Evolutionary conservation across 2,888 invertebrate species (phyloP), one percentile per base, ranked within the genome.

Genomic region (Gasteruption jaculator): DNA sequence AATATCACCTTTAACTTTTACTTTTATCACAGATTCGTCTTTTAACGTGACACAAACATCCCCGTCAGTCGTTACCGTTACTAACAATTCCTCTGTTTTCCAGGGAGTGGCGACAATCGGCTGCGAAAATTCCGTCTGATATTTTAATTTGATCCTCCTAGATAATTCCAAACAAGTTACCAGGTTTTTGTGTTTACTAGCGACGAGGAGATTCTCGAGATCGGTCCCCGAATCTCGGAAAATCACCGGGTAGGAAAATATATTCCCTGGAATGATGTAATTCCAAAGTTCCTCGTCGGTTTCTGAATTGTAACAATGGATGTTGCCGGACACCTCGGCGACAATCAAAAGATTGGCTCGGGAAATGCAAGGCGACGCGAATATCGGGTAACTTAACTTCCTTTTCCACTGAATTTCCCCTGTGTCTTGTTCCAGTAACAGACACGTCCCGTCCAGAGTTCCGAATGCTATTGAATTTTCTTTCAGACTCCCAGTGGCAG

Each of bases 161-260:
- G n/a, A n/a, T 2, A 44, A 50, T 50, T 71, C 60, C 20, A 89
- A 57, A 49, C 81, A 78, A 66, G 89, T 86, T 0, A 90, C 63
- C n/a, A n/a, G n/a, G 57, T 73, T 68, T 36, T 76, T 76, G 68
- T 90, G 84, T 58, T 87, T 83, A 55, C 85, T 86, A 10, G 88
- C 87, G 65, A 88, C 82, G 30, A 83, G 68, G 56, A 76, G 72
- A 48, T 73, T 73, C 10, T 74, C 63, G 35, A 72, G 65, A 32
- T 68, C 68, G 6, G 74, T 67, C 12, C 63, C 60, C 1, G 43
- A 19, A 37, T 58, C 49, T 49, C 67, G 60, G 58, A 73, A 72
- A 24, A 76, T 59, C 31, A 74, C 71, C 16, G 86, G 68, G 7
- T 86, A 83, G 2, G 88, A 86, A 71, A 87, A 90, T 51, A 90